Evolutionary conservation across 2,113 vertebrate species (phyloP).

Genomic region (Sisor rabdophorus): DNA sequence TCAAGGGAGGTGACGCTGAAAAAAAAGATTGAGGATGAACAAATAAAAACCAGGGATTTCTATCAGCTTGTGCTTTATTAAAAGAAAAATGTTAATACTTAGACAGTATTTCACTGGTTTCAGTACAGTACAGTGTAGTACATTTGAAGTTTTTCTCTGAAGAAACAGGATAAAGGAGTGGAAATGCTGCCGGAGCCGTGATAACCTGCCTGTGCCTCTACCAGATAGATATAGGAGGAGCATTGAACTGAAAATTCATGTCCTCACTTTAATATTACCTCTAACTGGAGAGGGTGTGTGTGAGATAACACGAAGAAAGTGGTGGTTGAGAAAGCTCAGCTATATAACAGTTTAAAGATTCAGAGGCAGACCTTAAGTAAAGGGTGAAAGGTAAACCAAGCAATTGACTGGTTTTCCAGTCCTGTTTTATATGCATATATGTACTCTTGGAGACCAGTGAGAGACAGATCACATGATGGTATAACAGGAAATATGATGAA

Average conservation of each 20-base stretch:
- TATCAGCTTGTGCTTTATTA: conserved; percentile 36
- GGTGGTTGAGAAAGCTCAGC: conserved; percentile 23
- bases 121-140: neutral
- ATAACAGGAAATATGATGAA: conserved; percentile 22
- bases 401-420: conserved; percentile 10
- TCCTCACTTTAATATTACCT: conserved; percentile 17
- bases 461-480: conserved; percentile 19
- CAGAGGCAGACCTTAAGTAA: conserved; percentile 1
- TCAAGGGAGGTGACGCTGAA: neutral
- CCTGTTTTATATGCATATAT: neutral
- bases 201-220: conserved; percentile 28
- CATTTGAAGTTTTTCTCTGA: neutral
- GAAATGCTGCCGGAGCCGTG: conserved; percentile 21
- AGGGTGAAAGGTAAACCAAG: neutral
- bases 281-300: conserved; percentile 1
- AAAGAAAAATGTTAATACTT: conserved; percentile 23
- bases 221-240: conserved; percentile 18
- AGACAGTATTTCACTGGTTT: conserved; percentile 25
- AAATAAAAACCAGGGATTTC: conserved; percentile 32
- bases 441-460: conserved; percentile 2
- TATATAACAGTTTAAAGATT: conserved; percentile 30
- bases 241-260: conserved; percentile 23
- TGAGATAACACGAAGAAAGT: conserved; percentile 20
- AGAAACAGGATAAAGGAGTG: conserved; percentile 10
- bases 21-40: conserved; percentile 21